Evolutionary conservation across 2,888 invertebrate species (phyloP).

Genomic region (Bursaphelenchus okinawaensis): DNA sequence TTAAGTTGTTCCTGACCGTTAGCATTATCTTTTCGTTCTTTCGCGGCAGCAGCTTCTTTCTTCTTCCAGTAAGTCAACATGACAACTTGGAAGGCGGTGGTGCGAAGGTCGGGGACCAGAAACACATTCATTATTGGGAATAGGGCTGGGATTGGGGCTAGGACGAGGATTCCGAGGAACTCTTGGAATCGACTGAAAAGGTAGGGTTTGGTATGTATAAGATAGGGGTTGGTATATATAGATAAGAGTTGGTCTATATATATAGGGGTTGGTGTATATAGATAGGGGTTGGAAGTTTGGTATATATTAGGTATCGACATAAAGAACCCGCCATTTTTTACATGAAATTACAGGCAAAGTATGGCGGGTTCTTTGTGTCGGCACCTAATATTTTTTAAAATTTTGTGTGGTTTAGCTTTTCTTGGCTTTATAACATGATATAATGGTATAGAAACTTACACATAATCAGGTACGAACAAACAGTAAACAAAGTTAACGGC

Average conservation of each 20-base stretch:
- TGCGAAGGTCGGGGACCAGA: slow-evolving; percentile 26
- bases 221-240: too few species aligned
- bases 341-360: too few species aligned
- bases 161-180: slow-evolving; percentile 24
- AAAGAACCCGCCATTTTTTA: too few species aligned
- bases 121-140: slow-evolving; percentile 31
- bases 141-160: slow-evolving; percentile 30
- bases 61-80: slow-evolving; percentile 27
- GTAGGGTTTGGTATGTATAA: neutral
- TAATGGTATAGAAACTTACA: slow-evolving; percentile 20
- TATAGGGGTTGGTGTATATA: too few species aligned
- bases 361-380: too few species aligned
- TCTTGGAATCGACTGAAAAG: slow-evolving; percentile 31
- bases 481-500: slow-evolving; percentile 29
- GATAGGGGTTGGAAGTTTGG: neutral
- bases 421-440: slow-evolving; percentile 9
- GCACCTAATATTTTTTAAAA: too few species aligned
- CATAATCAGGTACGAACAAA: slow-evolving; percentile 20
- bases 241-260: too few species aligned
- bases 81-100: slow-evolving; percentile 26
- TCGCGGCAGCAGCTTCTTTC: slow-evolving; percentile 3
- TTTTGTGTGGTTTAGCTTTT: neutral
- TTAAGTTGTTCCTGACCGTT: slow-evolving; percentile 9
- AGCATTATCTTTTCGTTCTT: slow-evolving; percentile 21
- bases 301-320: too few species aligned